These are phyloP conservation scores for Drosophila virilis DNA, from an alignment of 1,140 invertebrate genomes.

Conservation along the genomic window DNA sequence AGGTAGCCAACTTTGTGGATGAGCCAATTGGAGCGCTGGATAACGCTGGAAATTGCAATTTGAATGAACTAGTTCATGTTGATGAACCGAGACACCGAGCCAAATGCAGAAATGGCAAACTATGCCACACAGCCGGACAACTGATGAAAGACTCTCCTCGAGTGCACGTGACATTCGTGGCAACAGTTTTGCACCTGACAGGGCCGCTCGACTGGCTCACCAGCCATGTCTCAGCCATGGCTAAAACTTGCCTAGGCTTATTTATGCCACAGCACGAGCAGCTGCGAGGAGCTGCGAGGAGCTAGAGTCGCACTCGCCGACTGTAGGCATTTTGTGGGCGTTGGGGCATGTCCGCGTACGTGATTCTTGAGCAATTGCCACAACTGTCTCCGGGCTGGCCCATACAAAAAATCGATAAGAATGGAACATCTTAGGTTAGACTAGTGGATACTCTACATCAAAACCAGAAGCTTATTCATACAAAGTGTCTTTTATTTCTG, in stretches of 20 bases:
- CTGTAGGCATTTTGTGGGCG: slow-evolving; percentile 28
- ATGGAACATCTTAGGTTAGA: background rate
- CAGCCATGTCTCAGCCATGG: slow-evolving; percentile 24
- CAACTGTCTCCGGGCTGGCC: slow-evolving; percentile 37
- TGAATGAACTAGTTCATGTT: slow-evolving; percentile 48
- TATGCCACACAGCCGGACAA: slow-evolving; percentile 13
- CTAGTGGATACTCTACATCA: background rate
- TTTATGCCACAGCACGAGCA: slow-evolving; percentile 55
- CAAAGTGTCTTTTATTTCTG: no score
- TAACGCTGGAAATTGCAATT: slow-evolving; percentile 38
- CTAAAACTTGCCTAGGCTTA: slow-evolving; percentile 27
- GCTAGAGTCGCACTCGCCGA: background rate
- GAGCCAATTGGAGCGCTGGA: slow-evolving; percentile 7
- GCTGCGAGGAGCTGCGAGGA: background rate
- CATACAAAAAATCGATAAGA: slow-evolving; percentile 42
- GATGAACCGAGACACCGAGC: slow-evolving; percentile 9
- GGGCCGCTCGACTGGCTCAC: slow-evolving; percentile 34
- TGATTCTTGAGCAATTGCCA: slow-evolving; percentile 64
- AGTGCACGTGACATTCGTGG: slow-evolving; percentile 48
- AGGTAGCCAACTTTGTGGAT: background rate
- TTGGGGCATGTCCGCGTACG: slow-evolving; percentile 52
- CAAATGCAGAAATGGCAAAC: slow-evolving; percentile 3
- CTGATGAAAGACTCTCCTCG: slow-evolving; percentile 6
- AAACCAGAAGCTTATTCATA: no score
- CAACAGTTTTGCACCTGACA: slow-evolving; percentile 53